These are phyloP conservation scores for Meda fulgida DNA, from an alignment of 2,797 vertebrate genomes.

Conservation along the genomic window DNA sequence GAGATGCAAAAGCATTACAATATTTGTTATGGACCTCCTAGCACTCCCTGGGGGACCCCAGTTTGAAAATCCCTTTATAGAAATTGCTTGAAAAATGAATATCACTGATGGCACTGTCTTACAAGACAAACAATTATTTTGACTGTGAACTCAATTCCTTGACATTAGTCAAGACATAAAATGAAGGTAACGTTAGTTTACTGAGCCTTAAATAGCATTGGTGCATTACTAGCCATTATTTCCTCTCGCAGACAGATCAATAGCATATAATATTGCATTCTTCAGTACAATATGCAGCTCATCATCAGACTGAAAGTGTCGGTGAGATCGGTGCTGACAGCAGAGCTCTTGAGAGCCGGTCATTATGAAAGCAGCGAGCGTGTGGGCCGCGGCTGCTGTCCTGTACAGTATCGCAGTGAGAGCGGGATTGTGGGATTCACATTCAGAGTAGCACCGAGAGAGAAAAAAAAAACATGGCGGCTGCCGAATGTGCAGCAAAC, in stretches of 20 bases:
- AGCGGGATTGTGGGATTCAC: slow-evolving; percentile 68
- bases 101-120: not conserved
- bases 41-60: no score
- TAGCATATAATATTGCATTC: slow-evolving; percentile 5
- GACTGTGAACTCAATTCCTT: not conserved
- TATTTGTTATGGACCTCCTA: not conserved
- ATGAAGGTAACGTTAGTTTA: not conserved
- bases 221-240: not conserved
- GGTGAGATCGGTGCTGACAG: not conserved
- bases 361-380: slow-evolving; percentile 31
- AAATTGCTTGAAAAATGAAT: no score
- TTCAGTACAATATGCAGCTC: not conserved
- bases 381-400: slow-evolving; percentile 48
- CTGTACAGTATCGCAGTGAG: slow-evolving; percentile 52
- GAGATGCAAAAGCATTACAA: not conserved
- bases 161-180: not conserved
- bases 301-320: not conserved
- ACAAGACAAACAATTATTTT: not conserved
- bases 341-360: slow-evolving; percentile 19
- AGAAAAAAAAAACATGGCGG: slow-evolving; percentile 84
- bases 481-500: slow-evolving; percentile 80
- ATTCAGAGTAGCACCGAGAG: slow-evolving; percentile 63
- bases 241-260: not conserved
- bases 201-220: not conserved
- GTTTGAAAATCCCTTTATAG: not conserved